Conservation (phyloP, 1,140 invertebrate species). For the Samia ricini region DNA sequence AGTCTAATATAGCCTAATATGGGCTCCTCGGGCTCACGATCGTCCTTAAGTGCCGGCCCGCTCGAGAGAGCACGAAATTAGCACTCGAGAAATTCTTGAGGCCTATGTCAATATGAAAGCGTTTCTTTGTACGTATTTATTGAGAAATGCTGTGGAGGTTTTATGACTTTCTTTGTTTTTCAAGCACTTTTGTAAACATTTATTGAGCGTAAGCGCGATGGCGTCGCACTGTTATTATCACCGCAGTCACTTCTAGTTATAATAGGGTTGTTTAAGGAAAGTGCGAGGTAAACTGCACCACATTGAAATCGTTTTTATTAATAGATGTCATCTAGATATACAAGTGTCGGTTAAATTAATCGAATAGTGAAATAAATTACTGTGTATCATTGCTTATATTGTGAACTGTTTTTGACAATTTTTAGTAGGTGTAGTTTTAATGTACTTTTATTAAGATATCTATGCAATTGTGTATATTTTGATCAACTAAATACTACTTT, state of each 20-base stretch:
- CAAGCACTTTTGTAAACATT: slow-evolving; percentile 1
- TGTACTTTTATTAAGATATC: too few species aligned
- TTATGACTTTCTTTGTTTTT: neutral
- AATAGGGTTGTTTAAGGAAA: too few species aligned
- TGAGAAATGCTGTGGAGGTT: neutral
- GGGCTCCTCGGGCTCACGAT: slow-evolving; percentile 37
- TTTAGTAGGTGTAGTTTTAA: too few species aligned
- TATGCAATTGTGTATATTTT: too few species aligned
- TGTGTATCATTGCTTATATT: too few species aligned
- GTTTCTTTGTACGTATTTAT: slow-evolving; percentile 17
- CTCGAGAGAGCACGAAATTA: slow-evolving; percentile 39
- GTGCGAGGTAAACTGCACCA: too few species aligned
- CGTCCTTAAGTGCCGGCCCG: slow-evolving; percentile 43
- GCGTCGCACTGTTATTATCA: neutral
- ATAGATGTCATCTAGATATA: too few species aligned
- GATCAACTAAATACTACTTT: too few species aligned
- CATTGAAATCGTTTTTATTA: too few species aligned
- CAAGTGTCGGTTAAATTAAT: too few species aligned
- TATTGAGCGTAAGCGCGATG: neutral
- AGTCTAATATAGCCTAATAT: slow-evolving; percentile 34
- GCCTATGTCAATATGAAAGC: slow-evolving; percentile 24
- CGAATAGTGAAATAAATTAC: too few species aligned
- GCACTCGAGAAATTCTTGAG: slow-evolving; percentile 31
- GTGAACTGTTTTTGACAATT: too few species aligned
- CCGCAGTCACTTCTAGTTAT: neutral